A percentile compares a stretch with the other conserved stretches of the same genome.
Conservation (phyloP, 2,113 vertebrate genomes). For the Gila orcuttii region DNA sequence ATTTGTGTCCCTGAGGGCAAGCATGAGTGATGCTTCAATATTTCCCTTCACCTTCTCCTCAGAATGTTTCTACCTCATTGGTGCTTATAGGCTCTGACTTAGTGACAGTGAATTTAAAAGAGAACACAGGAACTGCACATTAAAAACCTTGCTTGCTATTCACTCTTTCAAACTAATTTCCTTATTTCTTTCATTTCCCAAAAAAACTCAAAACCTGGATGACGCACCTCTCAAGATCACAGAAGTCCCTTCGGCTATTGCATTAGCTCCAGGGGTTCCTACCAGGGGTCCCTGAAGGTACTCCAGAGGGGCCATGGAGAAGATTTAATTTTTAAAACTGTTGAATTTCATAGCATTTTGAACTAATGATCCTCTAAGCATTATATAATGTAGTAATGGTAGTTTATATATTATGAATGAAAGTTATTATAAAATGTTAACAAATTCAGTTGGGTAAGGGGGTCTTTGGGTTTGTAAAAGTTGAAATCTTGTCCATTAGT, state of each 20-base stretch:
- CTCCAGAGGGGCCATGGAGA: not conserved
- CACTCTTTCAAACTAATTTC: slow-evolving; percentile 43
- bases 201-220: slow-evolving; percentile 34
- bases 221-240: slow-evolving; percentile 40
- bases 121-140: slow-evolving; percentile 22
- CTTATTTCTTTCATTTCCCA: not conserved
- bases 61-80: slow-evolving; percentile 30
- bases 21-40: slow-evolving; percentile 25
- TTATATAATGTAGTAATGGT: not conserved
- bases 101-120: slow-evolving; percentile 32
- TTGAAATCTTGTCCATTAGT: slow-evolving; percentile 37
- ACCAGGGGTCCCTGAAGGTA: not conserved
- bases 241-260: not conserved
- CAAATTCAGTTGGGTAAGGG: not conserved
- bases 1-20: not conserved
- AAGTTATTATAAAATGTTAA: not conserved
- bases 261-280: not conserved
- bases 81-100: slow-evolving; percentile 17
- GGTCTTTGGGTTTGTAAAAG: not conserved
- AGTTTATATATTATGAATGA: not conserved
- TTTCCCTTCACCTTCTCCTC: slow-evolving; percentile 27
- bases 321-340: not conserved
- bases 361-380: not conserved
- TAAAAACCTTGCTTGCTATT: slow-evolving; percentile 19
- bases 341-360: not conserved